Base-by-base conservation (phyloP, 2,888 invertebrate species). In the Mechanitis mazaeus region DNA sequence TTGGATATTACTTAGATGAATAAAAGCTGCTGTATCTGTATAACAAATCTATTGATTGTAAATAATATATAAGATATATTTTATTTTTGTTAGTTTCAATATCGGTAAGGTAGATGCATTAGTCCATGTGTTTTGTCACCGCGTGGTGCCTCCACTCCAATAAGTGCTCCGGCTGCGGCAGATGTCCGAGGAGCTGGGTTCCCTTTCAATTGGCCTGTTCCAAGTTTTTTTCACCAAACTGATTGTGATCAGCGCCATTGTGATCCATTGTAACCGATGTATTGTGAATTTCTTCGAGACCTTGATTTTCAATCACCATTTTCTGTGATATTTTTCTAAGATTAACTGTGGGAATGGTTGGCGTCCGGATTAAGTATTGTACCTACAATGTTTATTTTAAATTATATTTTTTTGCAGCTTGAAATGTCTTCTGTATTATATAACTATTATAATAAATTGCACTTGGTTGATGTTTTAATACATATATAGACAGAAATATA, bases 231-330 rank as follows among this genome's bases (percentile, higher is more conserved):
- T 73, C 74, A 73, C 74, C 72, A 72, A 78, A 79, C 78, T 78
- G 87, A 87, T 89, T 85, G 83, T 84, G 83, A 86, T 85, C 84
- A 74, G 74, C 65, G 69, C 78, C 72, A 81, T 85, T 85, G 83
- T 83, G 78, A 70, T 73, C 72, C 76, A 83, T 86, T 85, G 85
- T 85, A 72, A 73, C 68, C 67, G 61, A 65, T 64, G 72, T 78
- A 83, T 85, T 87, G 85, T 87, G 74, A 77, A 72, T 81, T 83
- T 81, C 83, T 77, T 50, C 50, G 74, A 80, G 80, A 81, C 80
- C 79, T 81, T 79, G 80, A 64, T 83, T 79, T 76, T 77, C 76
- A 77, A 83, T 80, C 68, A 75, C 71, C 69, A 73, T 69, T 70
- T 75, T 67, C 67, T 66, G 64, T 64, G 66, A 67, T 67, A 57